Base-by-base conservation (phyloP, 2,113 vertebrate species). In the Hippolais icterina region DNA sequence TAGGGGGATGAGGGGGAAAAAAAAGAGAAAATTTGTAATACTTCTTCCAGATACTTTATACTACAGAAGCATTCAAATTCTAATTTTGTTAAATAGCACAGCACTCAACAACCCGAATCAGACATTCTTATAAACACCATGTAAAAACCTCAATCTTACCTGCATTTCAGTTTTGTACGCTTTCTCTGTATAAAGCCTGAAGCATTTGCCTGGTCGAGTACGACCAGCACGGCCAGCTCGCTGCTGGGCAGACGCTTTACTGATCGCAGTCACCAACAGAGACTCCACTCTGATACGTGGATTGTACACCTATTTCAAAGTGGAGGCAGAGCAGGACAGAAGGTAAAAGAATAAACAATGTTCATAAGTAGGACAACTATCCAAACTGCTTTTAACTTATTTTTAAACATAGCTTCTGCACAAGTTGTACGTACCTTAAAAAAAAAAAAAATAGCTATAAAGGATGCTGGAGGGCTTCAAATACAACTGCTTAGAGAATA, bases 91-190 rank as follows among this genome's bases (percentile, higher is more conserved):
- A 25, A 60, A 68, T 14, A 83, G 42, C 63, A 49, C 1, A 10
- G 33, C 24, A 61, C 24, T 66, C 11, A 1, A 57, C 9, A 44
- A 52, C 7, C 29, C 28, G 8, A 60, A 87, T 28, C 16, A 47
- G 18, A 53, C 25, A 16, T 29, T 74, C 19, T 60, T 52, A 56
- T 0, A n/a, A 11, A 52, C 0, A 1, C 17, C 46, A 4, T 27
- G 22, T 11, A 31, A 46, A 39, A 31, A 3, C 17, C 64, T 15
- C 5, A 5, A 27, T 9, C 94, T 63, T 94, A 98, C 99, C 99
- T 99, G 99, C 99, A 99, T 99, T 98, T 99, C 99, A 25, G 99
- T 99, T 97, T 99, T 99, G 97, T 99, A 99, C 31, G 99, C 99
- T 93, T 99, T 99, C 97, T 99, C 99, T 6, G 99, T 99, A 93